Evolutionary conservation across 2,113 vertebrate genomes (phyloP).

Genomic region (Arenaria interpres): DNA sequence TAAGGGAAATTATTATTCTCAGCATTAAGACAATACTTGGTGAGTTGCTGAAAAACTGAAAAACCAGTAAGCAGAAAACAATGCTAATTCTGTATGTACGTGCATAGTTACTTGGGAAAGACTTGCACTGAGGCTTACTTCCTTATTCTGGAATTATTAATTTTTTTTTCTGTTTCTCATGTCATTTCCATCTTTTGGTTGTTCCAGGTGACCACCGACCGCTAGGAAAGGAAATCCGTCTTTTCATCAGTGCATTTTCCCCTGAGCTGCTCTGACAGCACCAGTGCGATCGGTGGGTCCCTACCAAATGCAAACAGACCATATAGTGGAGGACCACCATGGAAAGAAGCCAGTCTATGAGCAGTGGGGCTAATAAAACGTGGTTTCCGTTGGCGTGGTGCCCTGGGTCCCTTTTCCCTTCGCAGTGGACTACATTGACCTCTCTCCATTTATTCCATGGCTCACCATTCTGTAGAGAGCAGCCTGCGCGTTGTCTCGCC

Average conservation of each 20-base stretch:
- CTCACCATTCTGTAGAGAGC: not conserved
- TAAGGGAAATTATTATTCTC: not conserved
- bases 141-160: not conserved
- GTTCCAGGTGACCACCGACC: not conserved
- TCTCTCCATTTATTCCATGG: not conserved
- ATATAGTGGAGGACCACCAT: not conserved
- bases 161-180: not conserved
- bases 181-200: not conserved
- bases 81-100: not conserved
- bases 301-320: not conserved
- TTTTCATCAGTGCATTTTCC: not conserved
- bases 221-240: not conserved
- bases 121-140: not conserved
- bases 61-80: not conserved
- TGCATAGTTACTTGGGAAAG: not conserved
- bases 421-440: rapidly evolving
- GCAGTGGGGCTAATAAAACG: not conserved
- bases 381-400: not conserved
- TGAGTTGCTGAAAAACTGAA: not conserved
- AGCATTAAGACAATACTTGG: not conserved
- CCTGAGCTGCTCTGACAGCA: not conserved
- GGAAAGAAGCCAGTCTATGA: not conserved
- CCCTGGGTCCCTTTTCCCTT: not conserved
- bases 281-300: not conserved
- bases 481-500: rapidly evolving